phyloP scores from a whole-genome alignment of 2,888 invertebrate species.

The Bugulina stolonifera region DNA sequence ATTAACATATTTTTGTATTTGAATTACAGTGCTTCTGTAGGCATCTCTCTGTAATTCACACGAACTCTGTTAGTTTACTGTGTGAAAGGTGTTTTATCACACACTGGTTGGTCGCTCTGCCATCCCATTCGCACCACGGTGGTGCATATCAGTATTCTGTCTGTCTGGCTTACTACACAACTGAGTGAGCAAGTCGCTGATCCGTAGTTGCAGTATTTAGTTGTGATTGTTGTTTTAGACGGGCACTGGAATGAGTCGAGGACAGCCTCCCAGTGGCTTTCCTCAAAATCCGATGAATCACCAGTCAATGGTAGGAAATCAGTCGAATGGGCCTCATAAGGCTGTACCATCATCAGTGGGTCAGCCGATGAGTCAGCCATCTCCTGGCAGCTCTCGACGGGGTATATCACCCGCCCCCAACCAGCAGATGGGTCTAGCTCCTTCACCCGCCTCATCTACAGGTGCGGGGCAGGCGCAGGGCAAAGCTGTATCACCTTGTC shows the following conservation, averaged over 20 bases:
- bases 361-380: constrained; percentile 1
- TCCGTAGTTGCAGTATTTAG: neutral
- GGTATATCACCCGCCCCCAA: constrained; percentile 9
- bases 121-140: too few relatives aligned
- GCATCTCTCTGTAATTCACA: too few relatives aligned
- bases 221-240: neutral
- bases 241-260: neutral
- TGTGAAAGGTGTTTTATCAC: too few relatives aligned
- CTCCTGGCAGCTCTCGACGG: neutral
- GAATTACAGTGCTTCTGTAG: too few relatives aligned
- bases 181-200: too few relatives aligned
- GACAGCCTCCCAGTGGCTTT: neutral
- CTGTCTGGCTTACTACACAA: too few relatives aligned
- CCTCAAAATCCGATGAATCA: neutral
- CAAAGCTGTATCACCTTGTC: constrained; percentile 9
- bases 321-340: constrained; percentile 19
- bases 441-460: neutral
- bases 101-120: too few relatives aligned
- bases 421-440: neutral
- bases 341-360: neutral
- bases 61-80: too few relatives aligned
- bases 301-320: too few relatives aligned
- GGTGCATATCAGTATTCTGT: too few relatives aligned
- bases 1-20: too few relatives aligned
- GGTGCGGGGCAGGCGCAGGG: neutral